Base-by-base conservation (phyloP, 1,140 invertebrate genomes). In the Drosophila willistoni region DNA sequence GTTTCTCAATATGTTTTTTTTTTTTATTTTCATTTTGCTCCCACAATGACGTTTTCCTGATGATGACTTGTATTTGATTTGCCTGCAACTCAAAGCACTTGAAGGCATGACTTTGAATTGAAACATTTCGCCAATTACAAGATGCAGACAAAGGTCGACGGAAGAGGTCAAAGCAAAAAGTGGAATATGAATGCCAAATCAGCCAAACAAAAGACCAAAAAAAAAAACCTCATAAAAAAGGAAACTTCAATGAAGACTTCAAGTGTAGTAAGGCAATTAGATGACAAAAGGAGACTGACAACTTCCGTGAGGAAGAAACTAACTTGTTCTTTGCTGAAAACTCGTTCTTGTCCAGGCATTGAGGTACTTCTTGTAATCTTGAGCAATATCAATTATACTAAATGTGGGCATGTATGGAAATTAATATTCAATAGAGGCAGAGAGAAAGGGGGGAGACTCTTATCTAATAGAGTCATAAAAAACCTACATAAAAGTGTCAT, bases 401-500 rank as follows among this genome's bases (percentile, higher is more conserved):
- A 86, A 73, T 80, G 73, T 64, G 77, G 72, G 77, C 81, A 68
- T 71, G 73, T 71, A 44, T 19, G 17, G 29, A 79, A 76, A 81
- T 86, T 75, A 86, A 81, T 86, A 86, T 72, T 68, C 54, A 56
- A 77, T 74, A 62, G 60, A 54, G 22, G 39, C 12, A 67, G 34
- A 70, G 55, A 80, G 64, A 69, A 44, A 44, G 17, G 54, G 13
- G 33, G 44, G 25, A 39, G 34, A 74, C 36, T 42, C 75, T 89
- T 89, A 74, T 80, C 83, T 89, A 87, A 89, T 87, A 89, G 83
- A 87, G 83, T 66, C 84, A 83, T 87, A 89, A 77, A 79, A 73
- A 64, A 56, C 64, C 68, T 68, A 77, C 73, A 68, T 72, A 66
- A 61, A 56, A 14, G 9, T 33, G 39, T n/a, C 25, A 34, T 22